Evolutionary conservation across 2,888 invertebrate species (phyloP).

Genomic region (Entomobrya multifasciata): DNA sequence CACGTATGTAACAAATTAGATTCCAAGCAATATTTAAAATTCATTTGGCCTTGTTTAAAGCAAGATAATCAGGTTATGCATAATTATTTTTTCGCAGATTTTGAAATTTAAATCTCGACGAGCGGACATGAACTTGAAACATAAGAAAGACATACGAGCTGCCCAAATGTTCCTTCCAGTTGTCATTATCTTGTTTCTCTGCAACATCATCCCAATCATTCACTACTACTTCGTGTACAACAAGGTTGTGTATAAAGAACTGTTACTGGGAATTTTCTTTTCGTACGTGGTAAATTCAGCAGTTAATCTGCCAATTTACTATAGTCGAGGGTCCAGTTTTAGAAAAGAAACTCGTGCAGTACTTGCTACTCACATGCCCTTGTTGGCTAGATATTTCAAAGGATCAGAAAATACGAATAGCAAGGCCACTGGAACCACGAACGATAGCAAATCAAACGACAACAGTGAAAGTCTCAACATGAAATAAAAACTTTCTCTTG

Average conservation of each 20-base stretch:
- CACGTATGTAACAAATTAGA: conserved; percentile 26
- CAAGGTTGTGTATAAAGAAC: conserved; percentile 35
- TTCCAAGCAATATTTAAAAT: no score
- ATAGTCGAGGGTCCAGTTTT: conserved; percentile 24
- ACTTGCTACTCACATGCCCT: no score
- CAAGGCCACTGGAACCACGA: no score
- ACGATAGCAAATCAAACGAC: no score
- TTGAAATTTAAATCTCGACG: conserved; percentile 23
- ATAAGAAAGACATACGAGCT: conserved; percentile 37
- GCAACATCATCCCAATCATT: conserved; percentile 42
- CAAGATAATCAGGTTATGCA: neutral
- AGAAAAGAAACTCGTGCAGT: conserved; percentile 16
- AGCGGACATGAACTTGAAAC: conserved; percentile 23
- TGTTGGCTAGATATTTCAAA: no score
- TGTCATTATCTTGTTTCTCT: conserved; percentile 31
- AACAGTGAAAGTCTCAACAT: no score
- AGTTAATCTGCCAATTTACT: conserved; percentile 49
- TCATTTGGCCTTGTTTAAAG: neutral
- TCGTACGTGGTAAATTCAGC: conserved; percentile 30
- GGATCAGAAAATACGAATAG: no score
- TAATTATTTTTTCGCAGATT: conserved; percentile 22
- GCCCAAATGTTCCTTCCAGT: conserved; percentile 60
- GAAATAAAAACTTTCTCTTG: no score
- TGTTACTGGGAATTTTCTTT: conserved; percentile 7
- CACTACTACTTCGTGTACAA: neutral